phyloP scores from a whole-genome alignment of 2,888 invertebrate genomes.

The Himalopsyche anomala region DNA sequence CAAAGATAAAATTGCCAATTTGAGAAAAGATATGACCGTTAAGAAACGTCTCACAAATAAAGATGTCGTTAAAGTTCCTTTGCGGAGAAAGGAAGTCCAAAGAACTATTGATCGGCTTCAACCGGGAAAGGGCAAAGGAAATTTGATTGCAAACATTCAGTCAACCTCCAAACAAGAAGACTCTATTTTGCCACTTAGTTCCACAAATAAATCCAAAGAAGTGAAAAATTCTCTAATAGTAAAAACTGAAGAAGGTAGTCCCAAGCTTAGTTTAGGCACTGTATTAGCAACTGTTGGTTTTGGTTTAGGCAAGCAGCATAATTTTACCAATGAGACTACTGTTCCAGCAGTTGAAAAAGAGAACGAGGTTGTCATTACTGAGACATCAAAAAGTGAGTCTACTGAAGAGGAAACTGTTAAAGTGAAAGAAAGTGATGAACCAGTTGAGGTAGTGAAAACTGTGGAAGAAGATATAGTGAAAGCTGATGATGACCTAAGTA shows the following conservation, averaged over 20 bases:
- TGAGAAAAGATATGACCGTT: conserved; percentile 71
- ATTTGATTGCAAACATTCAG: conserved; percentile 83
- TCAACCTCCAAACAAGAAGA: conserved; percentile 77
- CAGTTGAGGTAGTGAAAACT: conserved; percentile 68
- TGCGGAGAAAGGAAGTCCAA: conserved; percentile 83
- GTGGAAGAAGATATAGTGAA: conserved; percentile 66
- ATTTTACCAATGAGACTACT: conserved; percentile 73
- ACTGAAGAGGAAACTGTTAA: conserved; percentile 65
- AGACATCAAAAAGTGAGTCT: conserved; percentile 68
- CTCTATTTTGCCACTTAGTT: conserved; percentile 68
- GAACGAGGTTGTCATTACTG: conserved; percentile 68
- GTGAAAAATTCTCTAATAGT: conserved; percentile 76
- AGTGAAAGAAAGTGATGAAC: conserved; percentile 64
- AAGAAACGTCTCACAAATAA: conserved; percentile 74
- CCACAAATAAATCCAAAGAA: conserved; percentile 76
- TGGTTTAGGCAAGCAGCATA: conserved; percentile 81
- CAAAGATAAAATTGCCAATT: conserved; percentile 71
- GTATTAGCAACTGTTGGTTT: conserved; percentile 86
- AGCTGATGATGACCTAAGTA: conserved; percentile 67
- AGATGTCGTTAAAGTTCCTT: conserved; percentile 71
- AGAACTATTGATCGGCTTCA: conserved; percentile 90
- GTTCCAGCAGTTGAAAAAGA: conserved; percentile 66
- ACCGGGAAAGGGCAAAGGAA: conserved; percentile 92
- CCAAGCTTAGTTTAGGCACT: conserved; percentile 90
- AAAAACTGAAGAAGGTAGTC: conserved; percentile 83